Evolutionary conservation across 2,113 vertebrate genomes (phyloP).

Genomic region (Saguinus imperator): DNA sequence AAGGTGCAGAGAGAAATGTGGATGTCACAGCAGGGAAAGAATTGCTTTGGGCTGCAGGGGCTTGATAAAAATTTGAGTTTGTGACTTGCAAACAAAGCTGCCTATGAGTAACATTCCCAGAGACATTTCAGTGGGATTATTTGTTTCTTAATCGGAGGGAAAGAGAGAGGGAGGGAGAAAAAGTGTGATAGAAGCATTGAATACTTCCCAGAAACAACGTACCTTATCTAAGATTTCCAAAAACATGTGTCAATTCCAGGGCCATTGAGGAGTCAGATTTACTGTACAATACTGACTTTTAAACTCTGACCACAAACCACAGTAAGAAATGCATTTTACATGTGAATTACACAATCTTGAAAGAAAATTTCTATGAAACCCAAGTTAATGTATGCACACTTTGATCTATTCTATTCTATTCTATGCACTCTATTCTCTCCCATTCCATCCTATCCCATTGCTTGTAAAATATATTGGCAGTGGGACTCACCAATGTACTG

Average conservation of each 20-base stretch:
- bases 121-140: background rate
- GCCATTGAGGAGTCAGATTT: background rate
- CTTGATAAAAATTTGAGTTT: background rate
- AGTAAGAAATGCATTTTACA: background rate
- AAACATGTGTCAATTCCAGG: background rate
- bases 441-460: background rate
- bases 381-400: background rate
- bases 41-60: background rate
- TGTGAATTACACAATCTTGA: background rate
- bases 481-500: background rate
- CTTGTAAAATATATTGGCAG: background rate
- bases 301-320: background rate
- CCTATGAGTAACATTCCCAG: background rate
- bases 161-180: background rate
- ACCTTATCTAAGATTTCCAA: background rate
- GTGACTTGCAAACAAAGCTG: background rate
- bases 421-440: background rate
- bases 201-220: background rate
- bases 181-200: background rate
- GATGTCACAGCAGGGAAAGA: background rate
- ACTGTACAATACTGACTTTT: background rate
- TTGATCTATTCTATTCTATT: background rate
- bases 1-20: background rate
- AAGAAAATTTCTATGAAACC: background rate
- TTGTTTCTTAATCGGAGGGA: background rate